A percentile compares a stretch with the other conserved stretches of the same genome.
phyloP scores from a whole-genome alignment of 2,113 vertebrate species.

The Nesospiza acunhae region DNA sequence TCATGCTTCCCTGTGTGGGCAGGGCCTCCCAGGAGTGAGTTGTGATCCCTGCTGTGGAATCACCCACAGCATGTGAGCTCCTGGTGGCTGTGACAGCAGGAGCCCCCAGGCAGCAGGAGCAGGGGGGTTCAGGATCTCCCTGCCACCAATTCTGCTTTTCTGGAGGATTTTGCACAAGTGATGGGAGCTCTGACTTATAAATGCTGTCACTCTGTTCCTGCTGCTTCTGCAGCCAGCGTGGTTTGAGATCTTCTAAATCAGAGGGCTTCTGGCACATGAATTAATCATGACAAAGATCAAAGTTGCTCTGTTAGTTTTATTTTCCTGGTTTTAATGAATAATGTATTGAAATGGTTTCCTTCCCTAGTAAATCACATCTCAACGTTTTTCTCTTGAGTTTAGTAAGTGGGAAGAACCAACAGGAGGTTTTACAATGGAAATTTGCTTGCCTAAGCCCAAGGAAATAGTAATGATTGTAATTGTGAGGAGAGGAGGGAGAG shows the following conservation, averaged over 20 bases:
- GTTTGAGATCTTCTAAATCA: background rate
- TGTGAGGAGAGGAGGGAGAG: background rate
- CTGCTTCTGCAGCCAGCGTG: rapidly evolving
- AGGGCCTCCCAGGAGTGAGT: background rate
- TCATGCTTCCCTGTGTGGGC: background rate
- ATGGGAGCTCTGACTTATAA: background rate
- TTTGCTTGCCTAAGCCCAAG: background rate
- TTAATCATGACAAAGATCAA: conserved; percentile 15
- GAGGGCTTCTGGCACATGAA: background rate
- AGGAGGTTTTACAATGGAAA: conserved; percentile 25
- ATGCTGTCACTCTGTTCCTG: background rate
- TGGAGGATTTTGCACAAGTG: background rate
- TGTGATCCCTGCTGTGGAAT: background rate
- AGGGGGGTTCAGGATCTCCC: background rate
- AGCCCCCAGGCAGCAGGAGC: rapidly evolving
- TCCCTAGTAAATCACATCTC: conserved; percentile 14
- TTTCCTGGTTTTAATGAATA: conserved; percentile 55
- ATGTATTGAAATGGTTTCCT: conserved; percentile 22
- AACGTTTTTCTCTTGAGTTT: background rate
- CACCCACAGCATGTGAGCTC: background rate
- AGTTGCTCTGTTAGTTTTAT: conserved; percentile 38
- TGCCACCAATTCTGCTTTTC: background rate
- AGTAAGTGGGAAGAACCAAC: conserved; percentile 2
- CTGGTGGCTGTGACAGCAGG: background rate
- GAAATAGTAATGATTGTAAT: background rate